Base-by-base conservation (phyloP, 1,140 invertebrate species). In the Pseudomyrmex pallidus region DNA sequence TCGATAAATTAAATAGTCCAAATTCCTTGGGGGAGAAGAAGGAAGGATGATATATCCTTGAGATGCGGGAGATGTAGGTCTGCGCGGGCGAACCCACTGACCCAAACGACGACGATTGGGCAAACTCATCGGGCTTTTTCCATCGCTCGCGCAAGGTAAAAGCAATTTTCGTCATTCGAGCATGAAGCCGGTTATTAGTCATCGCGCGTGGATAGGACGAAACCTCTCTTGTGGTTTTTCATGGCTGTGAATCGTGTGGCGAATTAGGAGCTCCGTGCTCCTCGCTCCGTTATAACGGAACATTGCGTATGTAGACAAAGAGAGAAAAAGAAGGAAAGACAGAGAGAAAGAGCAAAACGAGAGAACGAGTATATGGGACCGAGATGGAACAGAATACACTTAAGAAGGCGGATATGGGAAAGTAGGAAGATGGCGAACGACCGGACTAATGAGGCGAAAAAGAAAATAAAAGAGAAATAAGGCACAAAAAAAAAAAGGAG, bases 231-330 rank as follows among this genome's bases (percentile, higher is more conserved):
- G 61, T 56, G 78, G 54, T 86, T 87, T 86, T 86, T 44, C 17
- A 56, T 35, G n/a, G 25, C 35, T 74, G 59, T 59, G 73, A 82
- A 78, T 35, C 56, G 35, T 59, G 5, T 4, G 8, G 12, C 50
- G 22, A 67, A 59, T 13, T 61, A 35, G 20, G n/a, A 63, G 10
- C 35, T 7, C 5, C 35, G 5, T 48, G 54, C 70, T 52, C 56
- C 61, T 17, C 56, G 54, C 74, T 68, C 84, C 87, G 90, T 90
- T 91, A 89, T 90, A 91, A 91, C 89, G 85, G 82, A 85, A 78
- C 56, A 52, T 78, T 74, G 61, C 57, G 83, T 74, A 66, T 56
- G n/a, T 57, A 12, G 12, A 52, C 10, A 52, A 13, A 52, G n/a
- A 13, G 46, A 62, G n/a, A 62, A 46, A 20, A 7, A 15, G 10